Evolutionary conservation across 2,888 invertebrate genomes (phyloP).

Genomic region (Strigamia transsilvanica): DNA sequence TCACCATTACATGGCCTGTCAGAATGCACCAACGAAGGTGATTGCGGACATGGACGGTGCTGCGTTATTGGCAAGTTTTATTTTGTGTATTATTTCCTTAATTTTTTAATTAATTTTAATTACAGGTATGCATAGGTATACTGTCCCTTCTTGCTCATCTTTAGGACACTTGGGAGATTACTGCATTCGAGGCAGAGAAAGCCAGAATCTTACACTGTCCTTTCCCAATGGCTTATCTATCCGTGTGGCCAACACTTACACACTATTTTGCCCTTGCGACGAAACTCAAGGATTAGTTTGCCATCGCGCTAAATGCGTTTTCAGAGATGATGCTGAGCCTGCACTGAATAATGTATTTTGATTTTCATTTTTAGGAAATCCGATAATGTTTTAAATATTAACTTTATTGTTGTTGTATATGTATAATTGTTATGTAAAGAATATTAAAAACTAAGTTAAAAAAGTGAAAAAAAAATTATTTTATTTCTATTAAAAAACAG

Average conservation of each 20-base stretch:
- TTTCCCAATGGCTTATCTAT: conserved; percentile 3
- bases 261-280: conserved; percentile 7
- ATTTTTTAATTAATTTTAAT: background rate
- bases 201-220: background rate
- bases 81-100: background rate
- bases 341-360: conserved; percentile 3
- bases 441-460: background rate
- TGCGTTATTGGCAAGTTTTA: background rate
- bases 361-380: background rate
- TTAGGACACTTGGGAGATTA: background rate
- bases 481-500: background rate
- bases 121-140: conserved; percentile 22
- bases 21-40: background rate
- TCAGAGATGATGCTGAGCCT: background rate
- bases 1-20: background rate
- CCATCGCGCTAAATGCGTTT: background rate
- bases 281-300: background rate
- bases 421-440: background rate
- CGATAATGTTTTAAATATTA: background rate
- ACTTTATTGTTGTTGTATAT: background rate
- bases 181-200: background rate
- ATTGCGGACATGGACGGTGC: background rate
- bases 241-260: background rate
- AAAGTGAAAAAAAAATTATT: background rate
- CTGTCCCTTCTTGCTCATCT: background rate